phyloP scores from a whole-genome alignment of 2,797 vertebrate species.

The Uromys caudimaculatus region DNA sequence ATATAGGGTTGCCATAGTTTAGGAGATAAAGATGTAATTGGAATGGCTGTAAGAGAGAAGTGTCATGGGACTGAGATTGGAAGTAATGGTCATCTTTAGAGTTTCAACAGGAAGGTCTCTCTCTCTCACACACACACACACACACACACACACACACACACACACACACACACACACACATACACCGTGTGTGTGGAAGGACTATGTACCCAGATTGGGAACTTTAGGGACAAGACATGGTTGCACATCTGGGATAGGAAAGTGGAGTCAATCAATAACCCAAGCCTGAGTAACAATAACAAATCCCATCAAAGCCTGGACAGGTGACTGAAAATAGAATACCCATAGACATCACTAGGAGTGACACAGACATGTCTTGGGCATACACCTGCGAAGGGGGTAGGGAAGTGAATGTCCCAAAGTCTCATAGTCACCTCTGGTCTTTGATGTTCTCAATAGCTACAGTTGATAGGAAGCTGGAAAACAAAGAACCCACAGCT shows the following conservation, averaged over 20 bases:
- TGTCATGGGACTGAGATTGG: not conserved
- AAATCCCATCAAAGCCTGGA: not conserved
- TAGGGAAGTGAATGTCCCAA: rapidly evolving
- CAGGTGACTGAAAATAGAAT: not conserved
- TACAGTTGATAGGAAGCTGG: not conserved
- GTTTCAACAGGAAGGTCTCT: not conserved
- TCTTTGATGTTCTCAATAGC: not conserved
- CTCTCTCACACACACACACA: not conserved
- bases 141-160: not conserved
- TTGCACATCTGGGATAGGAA: not conserved
- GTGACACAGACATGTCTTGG: not conserved
- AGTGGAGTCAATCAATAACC: not conserved
- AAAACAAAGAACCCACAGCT: not conserved
- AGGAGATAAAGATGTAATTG: not conserved
- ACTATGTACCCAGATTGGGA: not conserved
- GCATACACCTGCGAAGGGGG: not conserved
- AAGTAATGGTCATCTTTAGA: not conserved
- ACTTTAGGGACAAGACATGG: not conserved
- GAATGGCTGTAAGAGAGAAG: not conserved
- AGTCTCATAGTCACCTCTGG: not conserved
- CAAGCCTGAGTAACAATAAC: not conserved
- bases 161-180: not conserved
- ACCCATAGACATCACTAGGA: not conserved
- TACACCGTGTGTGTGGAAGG: rapidly evolving
- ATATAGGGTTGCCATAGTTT: not conserved